Percentiles rank a stretch among this genome's conserved stretches.
Conservation (phyloP, 2,888 invertebrate species). For the Caenorhabditis sp. region DNA sequence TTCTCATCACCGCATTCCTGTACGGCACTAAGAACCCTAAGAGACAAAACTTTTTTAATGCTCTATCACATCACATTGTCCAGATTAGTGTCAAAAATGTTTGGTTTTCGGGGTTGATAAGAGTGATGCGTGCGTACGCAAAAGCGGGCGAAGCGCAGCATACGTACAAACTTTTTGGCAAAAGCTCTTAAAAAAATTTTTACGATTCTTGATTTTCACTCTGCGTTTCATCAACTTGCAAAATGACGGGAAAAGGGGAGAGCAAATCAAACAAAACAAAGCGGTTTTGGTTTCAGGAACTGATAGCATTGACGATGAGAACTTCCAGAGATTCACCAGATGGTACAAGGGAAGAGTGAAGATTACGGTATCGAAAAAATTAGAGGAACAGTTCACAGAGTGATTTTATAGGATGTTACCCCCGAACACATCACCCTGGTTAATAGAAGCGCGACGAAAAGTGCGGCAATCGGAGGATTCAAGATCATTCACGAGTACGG, state of each 20-base stretch:
- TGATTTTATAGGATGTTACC: conserved; percentile 45
- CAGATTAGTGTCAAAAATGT: conserved; percentile 30
- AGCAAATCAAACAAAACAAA: not conserved
- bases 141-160: conserved; percentile 1
- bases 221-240: conserved; percentile 10
- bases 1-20: not conserved
- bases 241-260: conserved; percentile 1
- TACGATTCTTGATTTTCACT: conserved; percentile 10
- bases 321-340: conserved; percentile 56
- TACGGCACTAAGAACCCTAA: conserved; percentile 2
- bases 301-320: conserved; percentile 47
- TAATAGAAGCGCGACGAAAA: conserved; percentile 50
- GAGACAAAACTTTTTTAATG: conserved; percentile 15
- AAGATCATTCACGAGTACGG: conserved; percentile 48
- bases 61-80: conserved; percentile 6
- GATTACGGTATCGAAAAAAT: conserved; percentile 44
- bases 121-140: conserved; percentile 5
- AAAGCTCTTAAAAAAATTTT: conserved; percentile 8
- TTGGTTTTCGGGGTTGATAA: conserved; percentile 23
- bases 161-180: not conserved
- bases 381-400: not conserved
- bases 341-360: conserved; percentile 58
- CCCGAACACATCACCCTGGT: conserved; percentile 43
- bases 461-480: conserved; percentile 36
- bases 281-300: conserved; percentile 12